Percentiles rank a stretch among this genome's conserved stretches.
phyloP scores from a whole-genome alignment of 2,797 vertebrate genomes.

The Numenius phaeopus region DNA sequence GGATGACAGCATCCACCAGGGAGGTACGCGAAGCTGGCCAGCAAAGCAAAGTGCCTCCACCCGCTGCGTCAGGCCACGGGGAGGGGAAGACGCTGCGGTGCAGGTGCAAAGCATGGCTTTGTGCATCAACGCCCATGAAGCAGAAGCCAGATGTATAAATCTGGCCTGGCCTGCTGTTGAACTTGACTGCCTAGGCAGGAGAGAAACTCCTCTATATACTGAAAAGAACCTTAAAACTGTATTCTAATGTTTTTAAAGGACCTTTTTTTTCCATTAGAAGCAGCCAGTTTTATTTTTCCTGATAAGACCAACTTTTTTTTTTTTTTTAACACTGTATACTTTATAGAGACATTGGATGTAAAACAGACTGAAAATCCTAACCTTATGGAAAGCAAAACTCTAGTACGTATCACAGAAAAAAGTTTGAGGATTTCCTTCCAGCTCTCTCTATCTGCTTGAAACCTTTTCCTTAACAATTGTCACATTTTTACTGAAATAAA shows the following conservation, averaged over 20 bases:
- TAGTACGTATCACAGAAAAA: background rate
- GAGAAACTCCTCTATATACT: background rate
- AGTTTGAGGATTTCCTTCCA: background rate
- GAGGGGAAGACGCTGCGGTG: background rate
- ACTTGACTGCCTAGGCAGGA: background rate
- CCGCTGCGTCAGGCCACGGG: rapidly evolving
- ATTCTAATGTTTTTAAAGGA: background rate
- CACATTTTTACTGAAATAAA: background rate
- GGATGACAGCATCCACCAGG: background rate
- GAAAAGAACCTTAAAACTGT: background rate
- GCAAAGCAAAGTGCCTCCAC: background rate
- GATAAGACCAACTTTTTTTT: background rate
- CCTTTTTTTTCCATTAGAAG: background rate
- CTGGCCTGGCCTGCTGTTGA: background rate
- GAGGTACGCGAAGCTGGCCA: background rate
- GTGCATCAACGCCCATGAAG: rapidly evolving
- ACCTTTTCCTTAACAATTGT: background rate
- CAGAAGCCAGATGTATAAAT: background rate
- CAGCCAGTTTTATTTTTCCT: background rate
- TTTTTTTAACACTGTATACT: background rate
- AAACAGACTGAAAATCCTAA: background rate
- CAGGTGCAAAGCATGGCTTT: background rate
- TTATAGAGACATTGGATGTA: background rate
- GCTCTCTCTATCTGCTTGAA: background rate
- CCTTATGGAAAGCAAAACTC: background rate